These are phyloP conservation scores for Gorsachius goisagi DNA, from an alignment of 2,113 vertebrate species.

Conservation along the genomic window DNA sequence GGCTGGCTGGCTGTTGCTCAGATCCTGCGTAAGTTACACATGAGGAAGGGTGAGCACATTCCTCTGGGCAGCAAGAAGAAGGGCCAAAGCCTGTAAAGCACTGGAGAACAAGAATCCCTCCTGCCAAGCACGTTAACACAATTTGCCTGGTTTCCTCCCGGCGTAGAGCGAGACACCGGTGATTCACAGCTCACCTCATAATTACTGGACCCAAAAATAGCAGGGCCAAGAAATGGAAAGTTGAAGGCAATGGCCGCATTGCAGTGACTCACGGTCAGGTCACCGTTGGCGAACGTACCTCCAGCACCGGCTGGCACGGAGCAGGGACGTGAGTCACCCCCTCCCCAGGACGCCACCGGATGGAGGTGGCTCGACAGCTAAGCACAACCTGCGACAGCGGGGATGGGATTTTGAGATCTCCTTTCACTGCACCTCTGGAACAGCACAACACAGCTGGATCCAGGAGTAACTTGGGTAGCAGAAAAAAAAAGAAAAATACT, in stretches of 20 bases:
- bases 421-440: neutral
- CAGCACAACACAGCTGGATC: neutral
- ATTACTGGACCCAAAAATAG: conserved; percentile 24
- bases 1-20: neutral
- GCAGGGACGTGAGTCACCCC: neutral
- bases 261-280: conserved; percentile 40
- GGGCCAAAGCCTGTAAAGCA: conserved; percentile 20
- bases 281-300: neutral
- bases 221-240: conserved; percentile 12
- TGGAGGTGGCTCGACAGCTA: neutral
- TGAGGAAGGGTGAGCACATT: conserved; percentile 3
- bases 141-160: conserved; percentile 31
- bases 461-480: neutral
- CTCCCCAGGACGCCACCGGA: neutral
- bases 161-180: conserved; percentile 11
- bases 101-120: conserved; percentile 17
- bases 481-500: neutral
- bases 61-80: neutral
- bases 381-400: neutral
- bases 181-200: conserved; percentile 59
- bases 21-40: neutral
- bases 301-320: neutral
- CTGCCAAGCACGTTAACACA: conserved; percentile 34
- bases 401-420: neutral
- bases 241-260: neutral